Conservation (phyloP, 2,797 vertebrate genomes). For the Catostomus latipinnis region DNA sequence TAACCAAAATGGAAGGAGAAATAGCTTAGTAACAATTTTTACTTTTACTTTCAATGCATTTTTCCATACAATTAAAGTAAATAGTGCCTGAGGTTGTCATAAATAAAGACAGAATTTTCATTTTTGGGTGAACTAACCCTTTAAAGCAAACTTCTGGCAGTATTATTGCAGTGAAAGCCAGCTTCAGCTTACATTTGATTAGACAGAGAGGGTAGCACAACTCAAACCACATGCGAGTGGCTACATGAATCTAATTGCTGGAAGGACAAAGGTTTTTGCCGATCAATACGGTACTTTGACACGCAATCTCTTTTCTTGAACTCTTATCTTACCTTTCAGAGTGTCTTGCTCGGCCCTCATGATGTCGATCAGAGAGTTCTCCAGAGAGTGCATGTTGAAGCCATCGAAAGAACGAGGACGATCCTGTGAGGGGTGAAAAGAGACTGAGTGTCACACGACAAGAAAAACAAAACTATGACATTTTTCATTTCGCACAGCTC, state of each 20-base stretch:
- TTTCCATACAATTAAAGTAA: no score
- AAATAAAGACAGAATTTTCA: no score
- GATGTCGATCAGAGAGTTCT: constrained; percentile 99
- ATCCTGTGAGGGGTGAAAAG: constrained; percentile 44
- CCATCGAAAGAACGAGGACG: constrained; percentile 88
- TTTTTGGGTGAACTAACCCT: no score
- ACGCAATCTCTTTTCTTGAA: constrained; percentile 3
- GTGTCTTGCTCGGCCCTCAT: constrained; percentile 99
- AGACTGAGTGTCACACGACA: constrained; percentile 22
- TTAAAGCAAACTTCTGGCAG: background rate
- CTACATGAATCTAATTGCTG: background rate
- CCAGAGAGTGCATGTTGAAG: constrained; percentile 97
- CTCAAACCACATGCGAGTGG: constrained; percentile 4
- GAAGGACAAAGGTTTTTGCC: constrained; percentile 29
- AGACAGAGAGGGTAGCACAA: background rate
- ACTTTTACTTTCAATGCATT: no score
- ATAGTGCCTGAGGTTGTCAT: no score
- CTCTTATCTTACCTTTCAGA: constrained; percentile 89
- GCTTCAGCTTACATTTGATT: background rate
- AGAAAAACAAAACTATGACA: constrained; percentile 31
- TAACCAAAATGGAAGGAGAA: no score
- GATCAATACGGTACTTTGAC: constrained; percentile 21
- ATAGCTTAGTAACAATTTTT: no score
- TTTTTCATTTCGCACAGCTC: constrained; percentile 33
- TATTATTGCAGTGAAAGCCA: background rate